Conservation (phyloP, 1,140 invertebrate genomes). For the Drosophila gunungcola region DNA sequence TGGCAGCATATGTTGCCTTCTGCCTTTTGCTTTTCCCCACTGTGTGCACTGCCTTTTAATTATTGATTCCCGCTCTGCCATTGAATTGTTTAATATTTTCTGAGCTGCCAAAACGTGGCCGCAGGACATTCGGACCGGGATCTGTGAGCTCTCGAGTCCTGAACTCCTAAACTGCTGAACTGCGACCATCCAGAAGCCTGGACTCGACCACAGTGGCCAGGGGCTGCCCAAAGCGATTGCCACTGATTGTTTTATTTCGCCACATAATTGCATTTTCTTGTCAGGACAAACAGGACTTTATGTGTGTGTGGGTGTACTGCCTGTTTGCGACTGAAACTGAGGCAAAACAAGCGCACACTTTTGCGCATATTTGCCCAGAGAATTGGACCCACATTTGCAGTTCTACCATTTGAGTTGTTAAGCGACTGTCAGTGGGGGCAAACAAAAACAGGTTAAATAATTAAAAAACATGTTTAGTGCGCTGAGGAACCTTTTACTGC, state of each 20-base stretch:
- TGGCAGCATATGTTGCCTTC: conserved; percentile 19
- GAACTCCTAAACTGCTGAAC: not conserved
- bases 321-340: not conserved
- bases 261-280: conserved; percentile 77
- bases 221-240: conserved; percentile 37
- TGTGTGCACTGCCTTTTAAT: conserved; percentile 64
- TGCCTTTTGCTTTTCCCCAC: not conserved
- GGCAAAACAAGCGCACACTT: conserved; percentile 6
- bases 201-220: conserved; percentile 6
- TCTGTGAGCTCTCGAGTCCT: not conserved
- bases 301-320: not conserved
- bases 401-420: conserved; percentile 15
- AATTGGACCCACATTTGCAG: conserved; percentile 1
- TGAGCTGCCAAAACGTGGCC: conserved; percentile 21
- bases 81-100: conserved; percentile 75
- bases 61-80: conserved; percentile 61
- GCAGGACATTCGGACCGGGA: conserved; percentile 17
- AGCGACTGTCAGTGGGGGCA: conserved; percentile 14
- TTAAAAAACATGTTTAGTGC: conserved; percentile 18
- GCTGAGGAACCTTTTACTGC: not conserved
- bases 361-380: conserved; percentile 3
- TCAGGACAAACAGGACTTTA: conserved; percentile 11
- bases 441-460: conserved; percentile 30
- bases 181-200: not conserved
- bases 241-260: conserved; percentile 67